Conservation (phyloP, 2,797 vertebrate genomes). For the Erpetoichthys calabaricus region DNA sequence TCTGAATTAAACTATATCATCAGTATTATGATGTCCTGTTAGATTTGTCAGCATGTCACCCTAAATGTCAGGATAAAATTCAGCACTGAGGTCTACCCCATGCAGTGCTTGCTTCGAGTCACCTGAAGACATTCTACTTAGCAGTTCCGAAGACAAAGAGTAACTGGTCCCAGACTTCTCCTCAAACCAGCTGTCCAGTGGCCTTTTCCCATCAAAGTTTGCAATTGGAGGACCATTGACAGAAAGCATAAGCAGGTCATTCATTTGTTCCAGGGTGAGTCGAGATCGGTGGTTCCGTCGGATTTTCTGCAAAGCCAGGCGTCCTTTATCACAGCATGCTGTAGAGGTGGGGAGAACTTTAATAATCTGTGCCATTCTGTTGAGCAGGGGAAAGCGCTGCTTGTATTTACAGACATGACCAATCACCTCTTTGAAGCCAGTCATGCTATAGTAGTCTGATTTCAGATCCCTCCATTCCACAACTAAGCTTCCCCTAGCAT, state of each 20-base stretch:
- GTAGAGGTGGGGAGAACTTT: slow-evolving; percentile 79
- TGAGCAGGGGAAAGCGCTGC: slow-evolving; percentile 78
- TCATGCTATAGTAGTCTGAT: slow-evolving; percentile 78
- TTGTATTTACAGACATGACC: slow-evolving; percentile 77
- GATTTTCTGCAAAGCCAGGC: slow-evolving; percentile 66
- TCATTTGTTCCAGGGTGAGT: slow-evolving; percentile 80
- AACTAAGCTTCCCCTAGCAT: slow-evolving; percentile 57
- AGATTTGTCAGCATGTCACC: too few relatives aligned
- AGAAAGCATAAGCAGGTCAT: slow-evolving; percentile 71
- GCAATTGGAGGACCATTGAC: slow-evolving; percentile 77
- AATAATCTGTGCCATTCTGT: slow-evolving; percentile 71
- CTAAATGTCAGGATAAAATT: slow-evolving; percentile 71
- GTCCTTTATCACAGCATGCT: slow-evolving; percentile 76
- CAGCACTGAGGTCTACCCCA: slow-evolving; percentile 61
- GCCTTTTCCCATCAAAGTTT: slow-evolving; percentile 81
- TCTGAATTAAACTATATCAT: too few relatives aligned
- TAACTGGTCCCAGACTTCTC: slow-evolving; percentile 85
- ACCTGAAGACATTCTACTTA: slow-evolving; percentile 66
- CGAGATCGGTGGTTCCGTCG: slow-evolving; percentile 76
- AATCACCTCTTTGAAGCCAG: slow-evolving; percentile 78
- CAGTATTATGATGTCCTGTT: too few relatives aligned
- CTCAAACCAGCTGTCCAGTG: slow-evolving; percentile 92
- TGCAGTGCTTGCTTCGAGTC: slow-evolving; percentile 72
- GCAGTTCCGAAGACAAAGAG: slow-evolving; percentile 63
- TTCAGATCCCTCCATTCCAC: slow-evolving; percentile 89